Base-by-base conservation (phyloP, 2,888 invertebrate species). In the Harpalus rufipes region DNA sequence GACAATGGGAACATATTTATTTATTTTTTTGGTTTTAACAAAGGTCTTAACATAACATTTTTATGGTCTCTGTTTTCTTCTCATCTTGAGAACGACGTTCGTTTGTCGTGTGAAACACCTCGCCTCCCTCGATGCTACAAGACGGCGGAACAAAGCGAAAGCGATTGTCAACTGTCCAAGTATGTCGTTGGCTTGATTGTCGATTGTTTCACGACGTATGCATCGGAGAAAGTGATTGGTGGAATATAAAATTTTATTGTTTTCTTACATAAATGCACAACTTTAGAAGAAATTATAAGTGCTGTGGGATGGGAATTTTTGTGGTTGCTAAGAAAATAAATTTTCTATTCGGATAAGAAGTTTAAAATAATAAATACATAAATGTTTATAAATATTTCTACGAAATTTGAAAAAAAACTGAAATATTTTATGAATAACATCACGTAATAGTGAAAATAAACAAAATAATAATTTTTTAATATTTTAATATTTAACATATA, bases 91-190 rank as follows among this genome's bases (percentile, higher is more conserved):
- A 51, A 51, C 44, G 44, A 12, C 10, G 12, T 51, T 51, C 44
- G 44, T 51, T 51, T 68, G 68, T 32, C 68, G 68, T 68, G 68
- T 68, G 68, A 68, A 68, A 68, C 68, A 68, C 21, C 39, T 25
- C 7, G 68, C 14, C 12, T 25, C 68, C 25, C 68, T 68, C 32
- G 68, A 68, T 32, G 68, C 39, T 25, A 68, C 39, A 39, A 14
- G 68, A 39, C 68, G 39, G 32, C 68, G 14, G 39, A 63, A 63
- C 63, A 63, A 63, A 68, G 68, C 68, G 68, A 68, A 68, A 68
- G 68, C 68, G 68, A 68, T 68, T 68, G 68, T 68, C 68, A 68
- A 68, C 39, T 68, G 68, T 68, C 32, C 32, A 68, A n/a, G 68
- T 68, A 3, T 51, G 44, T 10, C 59, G 59, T 7, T 59, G 16